These are phyloP conservation scores for Pyrrhia umbra DNA, from an alignment of 2,888 invertebrate species.

Conservation along the genomic window DNA sequence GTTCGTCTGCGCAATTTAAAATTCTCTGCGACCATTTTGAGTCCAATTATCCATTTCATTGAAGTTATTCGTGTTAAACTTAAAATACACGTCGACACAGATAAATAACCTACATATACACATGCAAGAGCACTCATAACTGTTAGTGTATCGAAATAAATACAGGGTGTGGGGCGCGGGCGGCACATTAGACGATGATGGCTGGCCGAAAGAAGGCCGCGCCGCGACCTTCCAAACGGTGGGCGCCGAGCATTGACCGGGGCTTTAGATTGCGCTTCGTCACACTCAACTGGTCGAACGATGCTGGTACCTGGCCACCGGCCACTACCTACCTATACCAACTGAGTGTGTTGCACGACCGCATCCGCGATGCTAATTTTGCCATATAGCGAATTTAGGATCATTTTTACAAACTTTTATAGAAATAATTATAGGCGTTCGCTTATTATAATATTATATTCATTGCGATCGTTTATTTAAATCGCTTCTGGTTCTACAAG, in stretches of 20 bases:
- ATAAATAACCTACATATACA: constrained; percentile 86
- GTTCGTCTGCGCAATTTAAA: constrained; percentile 71
- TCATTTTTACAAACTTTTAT: constrained; percentile 15
- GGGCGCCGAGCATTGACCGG: constrained; percentile 85
- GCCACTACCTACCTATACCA: constrained; percentile 56
- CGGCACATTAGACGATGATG: constrained; percentile 77
- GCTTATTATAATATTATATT: too few relatives aligned
- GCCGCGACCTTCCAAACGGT: constrained; percentile 87
- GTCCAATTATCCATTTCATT: constrained; percentile 80
- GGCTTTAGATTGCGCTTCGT: constrained; percentile 70
- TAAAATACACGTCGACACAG: constrained; percentile 84
- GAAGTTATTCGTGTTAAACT: constrained; percentile 75
- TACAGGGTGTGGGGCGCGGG: constrained; percentile 82
- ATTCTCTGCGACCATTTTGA: constrained; percentile 69
- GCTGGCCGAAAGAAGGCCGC: constrained; percentile 87
- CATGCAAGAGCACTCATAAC: constrained; percentile 88
- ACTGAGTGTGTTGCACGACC: constrained; percentile 67
- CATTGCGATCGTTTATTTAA: constrained; percentile 38
- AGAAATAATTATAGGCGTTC: too few relatives aligned
- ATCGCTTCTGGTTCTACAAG: constrained; percentile 36
- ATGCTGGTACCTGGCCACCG: constrained; percentile 65
- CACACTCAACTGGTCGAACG: constrained; percentile 71
- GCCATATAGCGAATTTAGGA: constrained; percentile 48
- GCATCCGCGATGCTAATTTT: constrained; percentile 70
- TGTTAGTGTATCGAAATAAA: constrained; percentile 86